Percentiles rank a stretch among this genome's conserved stretches.
phyloP scores from a whole-genome alignment of 2,888 invertebrate genomes.

The Apamea crenata region DNA sequence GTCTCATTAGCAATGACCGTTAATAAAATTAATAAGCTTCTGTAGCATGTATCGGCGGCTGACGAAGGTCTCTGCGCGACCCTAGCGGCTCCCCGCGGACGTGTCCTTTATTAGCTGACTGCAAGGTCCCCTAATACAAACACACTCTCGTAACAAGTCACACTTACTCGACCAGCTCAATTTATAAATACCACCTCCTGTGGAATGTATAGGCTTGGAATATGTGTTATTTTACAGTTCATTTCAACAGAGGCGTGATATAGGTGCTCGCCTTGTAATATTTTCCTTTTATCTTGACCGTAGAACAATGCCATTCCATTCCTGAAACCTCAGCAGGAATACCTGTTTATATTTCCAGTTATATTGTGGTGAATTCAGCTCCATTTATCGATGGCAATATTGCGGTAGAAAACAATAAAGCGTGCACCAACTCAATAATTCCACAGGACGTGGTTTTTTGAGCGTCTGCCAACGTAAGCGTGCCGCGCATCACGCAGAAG shows the following conservation, averaged over 20 bases:
- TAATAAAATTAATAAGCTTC: neutral
- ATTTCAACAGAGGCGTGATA: constrained; percentile 2
- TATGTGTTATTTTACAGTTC: constrained; percentile 5
- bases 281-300: neutral
- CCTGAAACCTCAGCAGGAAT: constrained; percentile 11
- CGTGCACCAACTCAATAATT: constrained; percentile 60
- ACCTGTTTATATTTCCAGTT: constrained; percentile 11
- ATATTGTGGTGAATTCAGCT: constrained; percentile 13
- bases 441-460: constrained; percentile 46
- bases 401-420: constrained; percentile 55
- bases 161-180: constrained; percentile 14
- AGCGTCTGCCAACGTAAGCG: constrained; percentile 42
- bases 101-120: neutral
- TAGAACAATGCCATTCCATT: constrained; percentile 16
- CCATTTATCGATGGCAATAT: constrained; percentile 46
- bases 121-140: neutral
- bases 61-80: neutral
- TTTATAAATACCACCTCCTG: neutral
- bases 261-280: neutral
- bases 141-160: constrained; percentile 4
- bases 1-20: neutral
- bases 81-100: constrained; percentile 6
- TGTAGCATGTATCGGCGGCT: neutral
- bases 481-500: neutral
- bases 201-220: neutral